Percentiles rank a stretch among this genome's conserved stretches.
Evolutionary conservation across 2,888 invertebrate genomes (phyloP).

Genomic region (Dicyrtomina minuta): DNA sequence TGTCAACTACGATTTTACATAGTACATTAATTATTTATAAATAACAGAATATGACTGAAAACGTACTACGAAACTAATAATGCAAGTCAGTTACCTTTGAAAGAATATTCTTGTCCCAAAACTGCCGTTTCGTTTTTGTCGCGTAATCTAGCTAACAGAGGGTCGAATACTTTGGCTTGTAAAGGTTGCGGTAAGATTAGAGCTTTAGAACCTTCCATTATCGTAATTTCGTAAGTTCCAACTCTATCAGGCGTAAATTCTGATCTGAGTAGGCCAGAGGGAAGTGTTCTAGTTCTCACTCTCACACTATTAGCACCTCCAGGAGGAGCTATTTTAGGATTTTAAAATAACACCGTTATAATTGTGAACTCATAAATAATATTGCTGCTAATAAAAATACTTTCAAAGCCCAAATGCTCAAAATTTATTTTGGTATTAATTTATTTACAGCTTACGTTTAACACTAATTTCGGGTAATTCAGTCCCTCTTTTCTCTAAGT

Average conservation of each 20-base stretch:
- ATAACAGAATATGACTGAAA: not conserved
- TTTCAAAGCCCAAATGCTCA: too few relatives aligned
- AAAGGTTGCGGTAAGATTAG: slow-evolving; percentile 67
- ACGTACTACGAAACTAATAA: too few relatives aligned
- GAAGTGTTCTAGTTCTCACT: slow-evolving; percentile 52
- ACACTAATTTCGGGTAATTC: slow-evolving; percentile 60
- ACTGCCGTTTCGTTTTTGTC: slow-evolving; percentile 72
- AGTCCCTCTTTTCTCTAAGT: slow-evolving; percentile 59
- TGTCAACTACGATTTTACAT: slow-evolving; percentile 66
- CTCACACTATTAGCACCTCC: slow-evolving; percentile 56
- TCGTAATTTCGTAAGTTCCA: slow-evolving; percentile 72
- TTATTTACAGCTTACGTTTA: slow-evolving; percentile 57
- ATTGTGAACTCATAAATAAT: too few relatives aligned
- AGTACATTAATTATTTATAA: not conserved
- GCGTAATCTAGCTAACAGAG: slow-evolving; percentile 69
- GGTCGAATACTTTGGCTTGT: slow-evolving; percentile 73
- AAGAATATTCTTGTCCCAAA: slow-evolving; percentile 77
- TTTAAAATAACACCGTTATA: too few relatives aligned
- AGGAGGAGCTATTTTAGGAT: slow-evolving; percentile 57
- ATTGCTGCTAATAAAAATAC: too few relatives aligned
- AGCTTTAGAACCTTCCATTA: slow-evolving; percentile 65
- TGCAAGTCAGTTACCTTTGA: slow-evolving; percentile 63
- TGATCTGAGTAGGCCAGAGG: slow-evolving; percentile 62
- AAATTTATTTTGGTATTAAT: too few relatives aligned
- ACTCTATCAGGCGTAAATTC: slow-evolving; percentile 76